Evolutionary conservation across 2,888 invertebrate genomes (phyloP), one percentile per base, ranked within the genome.

Genomic region (Drosophila putrida): DNA sequence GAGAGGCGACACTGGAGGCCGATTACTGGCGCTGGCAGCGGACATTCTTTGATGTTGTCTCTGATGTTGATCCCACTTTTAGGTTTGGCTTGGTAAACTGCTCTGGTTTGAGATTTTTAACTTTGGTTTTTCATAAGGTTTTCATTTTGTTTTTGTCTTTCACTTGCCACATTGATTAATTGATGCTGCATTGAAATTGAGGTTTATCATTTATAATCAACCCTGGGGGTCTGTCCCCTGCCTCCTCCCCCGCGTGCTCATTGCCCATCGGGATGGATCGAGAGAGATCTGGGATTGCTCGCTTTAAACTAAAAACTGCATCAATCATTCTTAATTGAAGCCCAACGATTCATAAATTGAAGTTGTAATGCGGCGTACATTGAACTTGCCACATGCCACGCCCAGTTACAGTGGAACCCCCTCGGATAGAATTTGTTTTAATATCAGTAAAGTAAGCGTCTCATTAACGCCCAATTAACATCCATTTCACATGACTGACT

Each of bases 1-100:
- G 55, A 97, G 95, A 11, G 90, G 88, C 43, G 91, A 85, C 31
- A 76, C 61, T 15, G 87, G 80, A 46, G 77, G 75, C 31, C 88
- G 77, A 77, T 54, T 88, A 50, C 72, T 78, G 54, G 83, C 47
- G 44, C 87, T 75, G 50, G 85, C 89, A 5, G 88, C 80, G 20
- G 82, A 90, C 91, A 90, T 90, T 69, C 41, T 38, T 41, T n/a
- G 6, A 4, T 3, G 39, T 20, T 47, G 38, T 35, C 25, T 44
- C 11, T 28, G 20, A 20, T 1, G 15, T 41, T n/a, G 20, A 13
- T 53, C 13, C 28, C 25, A n/a, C 39, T 13, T 44, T 33, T 25
- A 36, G 10, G 11, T 33, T 31, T 38, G 41, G 31, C n/a, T 58
- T 50, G 8, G 10, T 35, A 10, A 20, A 38, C 28, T 69, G 36